Conservation (phyloP, 64 coral and sea anemone species). For the Trachythela sp. region DNA sequence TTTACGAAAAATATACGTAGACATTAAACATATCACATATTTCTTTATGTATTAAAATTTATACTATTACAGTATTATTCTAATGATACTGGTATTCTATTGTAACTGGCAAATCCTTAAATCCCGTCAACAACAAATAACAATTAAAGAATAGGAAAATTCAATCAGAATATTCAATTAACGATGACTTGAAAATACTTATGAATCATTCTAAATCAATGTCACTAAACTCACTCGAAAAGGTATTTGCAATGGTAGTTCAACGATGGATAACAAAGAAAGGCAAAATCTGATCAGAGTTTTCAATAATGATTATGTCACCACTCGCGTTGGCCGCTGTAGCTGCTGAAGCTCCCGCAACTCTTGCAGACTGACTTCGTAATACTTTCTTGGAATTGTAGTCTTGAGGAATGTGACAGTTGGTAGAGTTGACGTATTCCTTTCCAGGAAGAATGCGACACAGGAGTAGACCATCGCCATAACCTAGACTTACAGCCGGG, state of each 20-base stretch:
- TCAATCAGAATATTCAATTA: no score
- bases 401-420: background rate
- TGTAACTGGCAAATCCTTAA: no score
- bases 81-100: no score
- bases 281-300: background rate
- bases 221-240: no score
- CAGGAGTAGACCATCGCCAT: background rate
- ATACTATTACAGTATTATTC: no score
- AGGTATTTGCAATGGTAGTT: background rate
- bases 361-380: background rate
- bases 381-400: background rate
- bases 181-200: no score
- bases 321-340: background rate
- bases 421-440: background rate
- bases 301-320: constrained; percentile 4
- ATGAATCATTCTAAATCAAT: no score
- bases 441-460: background rate
- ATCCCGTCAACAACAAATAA: no score
- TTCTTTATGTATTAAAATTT: no score
- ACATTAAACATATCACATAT: no score
- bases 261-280: constrained; percentile 8
- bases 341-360: background rate
- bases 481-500: background rate
- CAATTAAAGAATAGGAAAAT: no score
- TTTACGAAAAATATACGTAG: no score